Evolutionary conservation across 2,888 invertebrate species (phyloP), one percentile per base, ranked within the genome.

Genomic region (Maniola hyperantus): DNA sequence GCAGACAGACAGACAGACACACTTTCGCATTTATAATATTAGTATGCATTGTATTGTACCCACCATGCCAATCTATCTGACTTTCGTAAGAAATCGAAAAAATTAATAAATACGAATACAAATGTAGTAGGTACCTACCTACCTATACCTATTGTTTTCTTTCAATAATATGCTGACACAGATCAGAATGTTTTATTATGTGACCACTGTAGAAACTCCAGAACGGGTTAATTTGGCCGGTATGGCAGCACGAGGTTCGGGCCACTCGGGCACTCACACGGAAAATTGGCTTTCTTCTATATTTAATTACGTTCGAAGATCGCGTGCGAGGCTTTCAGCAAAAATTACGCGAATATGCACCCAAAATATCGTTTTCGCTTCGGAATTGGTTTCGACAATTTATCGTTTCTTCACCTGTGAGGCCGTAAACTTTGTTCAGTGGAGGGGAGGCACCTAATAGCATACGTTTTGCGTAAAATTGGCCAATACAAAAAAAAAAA

Each of bases 241-340:
- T 87, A 87, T 84, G 85, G 82, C 76, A 77, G 78, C 78, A 76
- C 79, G 72, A 74, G 77, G 80, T 77, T 81, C 79, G 74, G 78
- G 76, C 88, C 86, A 85, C 83, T 87, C 86, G 78, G 76, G 88
- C 86, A 85, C 83, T 87, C 86, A 82, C 80, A 89, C 85, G 88
- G 88, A 89, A 91, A 91, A 91, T 91, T 91, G 89, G 83, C 78
- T 86, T 85, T 82, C 84, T 83, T 78, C 82, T 64, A 83, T 80
- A 85, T 88, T 85, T 80, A 85, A 89, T 89, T 89, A 89, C 82
- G 88, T 83, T 81, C 84, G 83, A 89, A 88, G 85, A 88, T 89
- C 81, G 85, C 84, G 74, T 85, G 85, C 79, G 78, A 71, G 69
- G 64, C 70, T 70, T 69, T 64, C 42, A 61, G 65, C 65, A 87